Conservation (phyloP, 2,888 invertebrate species). For the Exocentrus adspersus region DNA sequence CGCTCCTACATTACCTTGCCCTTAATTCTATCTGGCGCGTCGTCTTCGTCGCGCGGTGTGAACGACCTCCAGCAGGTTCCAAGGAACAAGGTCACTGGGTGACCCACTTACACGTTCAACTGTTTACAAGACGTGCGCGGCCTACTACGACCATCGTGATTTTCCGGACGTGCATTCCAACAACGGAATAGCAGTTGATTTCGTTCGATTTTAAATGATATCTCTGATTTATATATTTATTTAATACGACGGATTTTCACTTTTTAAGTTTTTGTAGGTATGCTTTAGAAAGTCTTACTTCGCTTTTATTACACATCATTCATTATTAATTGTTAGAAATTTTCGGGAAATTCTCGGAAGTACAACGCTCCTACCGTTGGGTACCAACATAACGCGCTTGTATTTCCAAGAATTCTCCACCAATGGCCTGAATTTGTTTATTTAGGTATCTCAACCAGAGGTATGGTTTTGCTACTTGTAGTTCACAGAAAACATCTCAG, state of each 20-base stretch:
- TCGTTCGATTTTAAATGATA: conserved; percentile 20
- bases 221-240: not conserved
- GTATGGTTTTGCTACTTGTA: conserved; percentile 1
- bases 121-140: conserved; percentile 34
- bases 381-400: too few relatives aligned
- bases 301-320: too few relatives aligned
- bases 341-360: too few relatives aligned
- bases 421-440: too few relatives aligned
- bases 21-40: conserved; percentile 8
- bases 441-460: not conserved
- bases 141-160: conserved; percentile 31
- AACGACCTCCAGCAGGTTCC: conserved; percentile 46
- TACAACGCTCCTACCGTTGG: too few relatives aligned
- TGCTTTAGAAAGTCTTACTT: not conserved
- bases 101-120: conserved; percentile 54
- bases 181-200: not conserved
- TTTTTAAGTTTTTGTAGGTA: not conserved
- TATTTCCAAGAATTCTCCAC: too few relatives aligned
- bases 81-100: conserved; percentile 62
- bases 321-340: too few relatives aligned
- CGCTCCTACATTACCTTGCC: not conserved
- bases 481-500: conserved; percentile 25
- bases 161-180: conserved; percentile 25
- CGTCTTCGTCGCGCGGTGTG: conserved; percentile 23
- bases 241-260: not conserved